Percentiles rank a stretch among this genome's conserved stretches.
Conservation (phyloP, 2,888 invertebrate genomes). For the Trichogramma evanescens region DNA sequence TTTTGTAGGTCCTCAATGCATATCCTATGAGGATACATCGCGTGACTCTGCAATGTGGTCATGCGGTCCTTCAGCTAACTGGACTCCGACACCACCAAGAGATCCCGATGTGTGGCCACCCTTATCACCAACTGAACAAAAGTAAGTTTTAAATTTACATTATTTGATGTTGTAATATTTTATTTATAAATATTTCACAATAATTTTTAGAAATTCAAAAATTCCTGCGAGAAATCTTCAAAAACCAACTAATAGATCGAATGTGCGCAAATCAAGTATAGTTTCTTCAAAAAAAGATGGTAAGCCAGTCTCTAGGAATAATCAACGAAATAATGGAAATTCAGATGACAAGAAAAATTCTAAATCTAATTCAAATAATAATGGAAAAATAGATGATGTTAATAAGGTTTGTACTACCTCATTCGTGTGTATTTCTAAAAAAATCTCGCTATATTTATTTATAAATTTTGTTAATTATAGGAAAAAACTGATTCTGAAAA, state of each 20-base stretch:
- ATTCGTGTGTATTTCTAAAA: background rate
- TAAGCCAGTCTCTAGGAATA: slow-evolving; percentile 41
- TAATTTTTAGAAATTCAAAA: slow-evolving; percentile 35
- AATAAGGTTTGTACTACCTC: slow-evolving; percentile 27
- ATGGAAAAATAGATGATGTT: slow-evolving; percentile 49
- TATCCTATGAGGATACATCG: slow-evolving; percentile 56
- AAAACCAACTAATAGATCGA: slow-evolving; percentile 39
- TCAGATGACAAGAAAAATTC: slow-evolving; percentile 28
- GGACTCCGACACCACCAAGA: slow-evolving; percentile 50
- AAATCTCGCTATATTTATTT: background rate
- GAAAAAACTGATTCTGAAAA: slow-evolving; percentile 61
- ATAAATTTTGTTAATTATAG: slow-evolving; percentile 3
- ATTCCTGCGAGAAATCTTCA: slow-evolving; percentile 38
- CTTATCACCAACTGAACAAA: slow-evolving; percentile 73
- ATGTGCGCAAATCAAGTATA: slow-evolving; percentile 40
- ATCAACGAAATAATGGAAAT: slow-evolving; percentile 46
- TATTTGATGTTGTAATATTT: background rate
- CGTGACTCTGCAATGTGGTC: slow-evolving; percentile 76
- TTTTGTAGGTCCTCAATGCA: slow-evolving; percentile 38
- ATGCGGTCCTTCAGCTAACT: slow-evolving; percentile 52
- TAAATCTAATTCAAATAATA: slow-evolving; percentile 25
- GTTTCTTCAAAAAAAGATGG: slow-evolving; percentile 42
- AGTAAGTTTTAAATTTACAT: slow-evolving; percentile 42
- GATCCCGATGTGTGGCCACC: slow-evolving; percentile 86
- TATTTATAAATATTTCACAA: background rate